Conservation (phyloP, 2,888 invertebrate species). For the Hymenopus coronatus region DNA sequence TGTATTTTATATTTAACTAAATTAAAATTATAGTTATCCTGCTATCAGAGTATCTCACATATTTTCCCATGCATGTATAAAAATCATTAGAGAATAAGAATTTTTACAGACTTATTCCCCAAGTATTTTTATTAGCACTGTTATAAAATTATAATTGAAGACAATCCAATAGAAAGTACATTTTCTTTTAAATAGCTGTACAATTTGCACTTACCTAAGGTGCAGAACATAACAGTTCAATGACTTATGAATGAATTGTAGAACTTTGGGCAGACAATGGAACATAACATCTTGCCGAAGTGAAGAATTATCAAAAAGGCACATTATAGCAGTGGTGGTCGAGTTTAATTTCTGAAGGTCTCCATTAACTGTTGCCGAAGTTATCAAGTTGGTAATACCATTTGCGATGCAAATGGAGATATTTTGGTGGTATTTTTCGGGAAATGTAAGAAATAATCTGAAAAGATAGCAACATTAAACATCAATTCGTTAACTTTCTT, state of each 20-base stretch:
- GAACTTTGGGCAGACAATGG: not conserved
- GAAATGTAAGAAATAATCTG: conserved; percentile 26
- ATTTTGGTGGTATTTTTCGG: conserved; percentile 1
- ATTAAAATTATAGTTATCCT: too few relatives aligned
- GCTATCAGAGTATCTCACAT: too few relatives aligned
- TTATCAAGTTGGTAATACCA: conserved; percentile 18
- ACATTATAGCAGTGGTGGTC: conserved; percentile 29
- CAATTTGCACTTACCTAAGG: not conserved
- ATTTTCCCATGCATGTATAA: too few relatives aligned
- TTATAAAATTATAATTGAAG: too few relatives aligned
- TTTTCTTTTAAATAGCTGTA: too few relatives aligned
- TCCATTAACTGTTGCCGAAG: not conserved
- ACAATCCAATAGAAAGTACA: too few relatives aligned
- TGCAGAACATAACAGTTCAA: not conserved
- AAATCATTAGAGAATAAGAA: too few relatives aligned
- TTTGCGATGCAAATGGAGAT: conserved; percentile 2
- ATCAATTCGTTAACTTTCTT: too few relatives aligned
- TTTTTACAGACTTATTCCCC: too few relatives aligned
- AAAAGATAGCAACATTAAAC: not conserved
- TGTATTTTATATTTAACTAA: too few relatives aligned
- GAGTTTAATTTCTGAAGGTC: conserved; percentile 27
- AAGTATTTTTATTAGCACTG: too few relatives aligned
- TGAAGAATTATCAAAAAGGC: conserved; percentile 43
- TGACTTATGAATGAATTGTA: not conserved
- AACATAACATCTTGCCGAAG: conserved; percentile 37